These are phyloP conservation scores for Salvelinus fontinalis DNA, from an alignment of 2,113 vertebrate genomes.

Conservation along the genomic window DNA sequence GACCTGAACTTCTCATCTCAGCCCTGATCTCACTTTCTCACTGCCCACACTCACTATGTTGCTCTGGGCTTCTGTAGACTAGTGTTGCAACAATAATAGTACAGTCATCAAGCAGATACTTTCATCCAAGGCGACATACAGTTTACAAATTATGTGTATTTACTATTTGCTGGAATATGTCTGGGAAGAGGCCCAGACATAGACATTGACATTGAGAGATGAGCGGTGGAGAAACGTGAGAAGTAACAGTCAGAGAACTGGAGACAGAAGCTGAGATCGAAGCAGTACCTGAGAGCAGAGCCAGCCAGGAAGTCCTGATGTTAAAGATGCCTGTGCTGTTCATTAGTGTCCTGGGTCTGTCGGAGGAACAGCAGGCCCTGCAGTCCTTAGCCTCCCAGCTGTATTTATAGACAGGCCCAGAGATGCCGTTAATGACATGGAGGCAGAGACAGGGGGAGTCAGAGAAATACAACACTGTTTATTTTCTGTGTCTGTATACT, in stretches of 20 bases:
- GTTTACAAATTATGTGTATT: too few species aligned
- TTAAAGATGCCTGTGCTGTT: conserved; percentile 70
- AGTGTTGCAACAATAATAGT: too few species aligned
- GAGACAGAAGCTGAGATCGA: conserved; percentile 28
- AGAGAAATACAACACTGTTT: conserved; percentile 10
- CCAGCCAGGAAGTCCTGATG: conserved; percentile 34
- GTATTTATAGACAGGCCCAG: conserved; percentile 75
- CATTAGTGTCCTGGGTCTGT: conserved; percentile 63
- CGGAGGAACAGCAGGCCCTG: conserved; percentile 66
- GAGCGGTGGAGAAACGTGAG: not conserved
- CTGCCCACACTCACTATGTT: not conserved
- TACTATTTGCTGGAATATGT: too few species aligned
- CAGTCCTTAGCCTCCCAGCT: conserved; percentile 63
- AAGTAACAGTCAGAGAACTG: not conserved
- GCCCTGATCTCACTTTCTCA: conserved; percentile 1
- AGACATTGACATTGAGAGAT: too few species aligned
- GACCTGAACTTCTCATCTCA: conserved; percentile 24
- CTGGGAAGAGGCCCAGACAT: too few species aligned
- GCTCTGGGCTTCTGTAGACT: not conserved
- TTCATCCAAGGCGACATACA: too few species aligned
- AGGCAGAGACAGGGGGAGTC: conserved; percentile 27
- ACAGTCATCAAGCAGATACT: too few species aligned
- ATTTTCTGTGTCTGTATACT: too few species aligned
- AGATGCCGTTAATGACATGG: conserved; percentile 67
- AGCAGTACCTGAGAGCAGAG: conserved; percentile 42